A percentile compares a stretch with the other conserved stretches of the same genome.
These are phyloP conservation scores for Rallus limicola DNA, from an alignment of 2,113 vertebrate genomes.

Conservation along the genomic window DNA sequence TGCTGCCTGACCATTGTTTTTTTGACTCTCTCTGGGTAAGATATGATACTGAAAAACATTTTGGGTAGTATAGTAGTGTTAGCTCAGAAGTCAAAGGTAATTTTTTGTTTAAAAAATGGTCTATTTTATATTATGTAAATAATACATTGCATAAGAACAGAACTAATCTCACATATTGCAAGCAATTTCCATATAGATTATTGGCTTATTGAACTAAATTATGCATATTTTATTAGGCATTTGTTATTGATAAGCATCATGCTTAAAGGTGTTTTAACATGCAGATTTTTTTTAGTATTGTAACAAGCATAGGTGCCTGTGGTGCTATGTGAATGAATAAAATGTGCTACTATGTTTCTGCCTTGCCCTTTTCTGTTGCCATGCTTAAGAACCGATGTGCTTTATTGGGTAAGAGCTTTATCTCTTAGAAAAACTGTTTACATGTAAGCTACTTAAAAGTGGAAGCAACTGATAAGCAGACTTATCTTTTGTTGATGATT, in stretches of 20 bases:
- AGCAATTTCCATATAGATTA: background rate
- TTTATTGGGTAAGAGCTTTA: background rate
- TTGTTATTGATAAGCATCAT: background rate
- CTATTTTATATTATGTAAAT: background rate
- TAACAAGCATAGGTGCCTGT: background rate
- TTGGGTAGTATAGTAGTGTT: background rate
- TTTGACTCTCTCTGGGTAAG: constrained; percentile 98
- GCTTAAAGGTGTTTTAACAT: background rate
- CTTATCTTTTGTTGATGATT: background rate
- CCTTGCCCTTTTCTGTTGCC: background rate
- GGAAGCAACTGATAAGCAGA: background rate
- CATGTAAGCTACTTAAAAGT: background rate
- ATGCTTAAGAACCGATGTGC: background rate
- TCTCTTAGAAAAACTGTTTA: background rate
- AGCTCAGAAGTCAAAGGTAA: background rate
- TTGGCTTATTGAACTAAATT: background rate
- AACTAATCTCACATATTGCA: background rate
- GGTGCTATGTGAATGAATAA: background rate
- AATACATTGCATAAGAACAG: background rate
- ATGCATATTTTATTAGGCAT: background rate
- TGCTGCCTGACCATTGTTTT: constrained; percentile 94
- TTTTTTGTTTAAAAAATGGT: background rate
- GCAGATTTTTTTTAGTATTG: background rate
- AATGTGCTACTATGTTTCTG: background rate
- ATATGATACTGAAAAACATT: background rate